Evolutionary conservation across 2,888 invertebrate species (phyloP).

Genomic region (Caenorhabditis auriculariae): DNA sequence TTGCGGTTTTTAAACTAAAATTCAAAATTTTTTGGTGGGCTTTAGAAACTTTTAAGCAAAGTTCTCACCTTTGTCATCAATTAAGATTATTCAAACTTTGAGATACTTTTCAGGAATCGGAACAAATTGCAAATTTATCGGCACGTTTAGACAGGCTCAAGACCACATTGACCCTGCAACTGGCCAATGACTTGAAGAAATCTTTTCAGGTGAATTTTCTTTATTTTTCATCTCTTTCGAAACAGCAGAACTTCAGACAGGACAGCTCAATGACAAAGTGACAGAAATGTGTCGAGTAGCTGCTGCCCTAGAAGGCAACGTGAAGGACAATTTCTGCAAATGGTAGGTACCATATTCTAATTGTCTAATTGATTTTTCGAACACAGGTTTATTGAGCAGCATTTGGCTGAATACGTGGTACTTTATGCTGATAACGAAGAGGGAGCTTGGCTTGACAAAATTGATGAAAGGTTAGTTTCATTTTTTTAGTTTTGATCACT

Average conservation of each 20-base stretch:
- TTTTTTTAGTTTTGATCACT: too few relatives aligned
- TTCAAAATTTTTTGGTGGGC: too few relatives aligned
- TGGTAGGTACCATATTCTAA: slow-evolving; percentile 22
- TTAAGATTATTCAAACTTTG: too few relatives aligned
- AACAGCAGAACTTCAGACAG: slow-evolving; percentile 38
- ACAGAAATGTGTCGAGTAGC: slow-evolving; percentile 61
- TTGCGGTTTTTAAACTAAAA: too few relatives aligned
- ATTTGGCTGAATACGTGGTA: slow-evolving; percentile 87
- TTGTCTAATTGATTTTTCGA: too few relatives aligned
- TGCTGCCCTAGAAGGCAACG: slow-evolving; percentile 56
- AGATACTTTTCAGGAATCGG: too few relatives aligned
- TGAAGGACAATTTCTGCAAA: slow-evolving; percentile 52
- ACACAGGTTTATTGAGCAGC: slow-evolving; percentile 87
- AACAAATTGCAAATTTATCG: slow-evolving; percentile 75
- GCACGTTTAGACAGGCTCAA: slow-evolving; percentile 51
- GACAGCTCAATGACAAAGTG: slow-evolving; percentile 48
- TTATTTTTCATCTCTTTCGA: too few relatives aligned
- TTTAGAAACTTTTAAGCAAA: too few relatives aligned
- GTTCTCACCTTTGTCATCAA: too few relatives aligned
- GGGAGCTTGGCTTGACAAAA: slow-evolving; percentile 90
- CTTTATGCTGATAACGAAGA: slow-evolving; percentile 93
- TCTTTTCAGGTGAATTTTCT: slow-evolving; percentile 49
- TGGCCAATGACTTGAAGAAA: slow-evolving; percentile 51
- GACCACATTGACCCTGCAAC: slow-evolving; percentile 49
- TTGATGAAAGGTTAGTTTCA: slow-evolving; percentile 82